These are phyloP conservation scores for Capreolus pygargus DNA, from an alignment of 2,113 vertebrate species.

Conservation along the genomic window DNA sequence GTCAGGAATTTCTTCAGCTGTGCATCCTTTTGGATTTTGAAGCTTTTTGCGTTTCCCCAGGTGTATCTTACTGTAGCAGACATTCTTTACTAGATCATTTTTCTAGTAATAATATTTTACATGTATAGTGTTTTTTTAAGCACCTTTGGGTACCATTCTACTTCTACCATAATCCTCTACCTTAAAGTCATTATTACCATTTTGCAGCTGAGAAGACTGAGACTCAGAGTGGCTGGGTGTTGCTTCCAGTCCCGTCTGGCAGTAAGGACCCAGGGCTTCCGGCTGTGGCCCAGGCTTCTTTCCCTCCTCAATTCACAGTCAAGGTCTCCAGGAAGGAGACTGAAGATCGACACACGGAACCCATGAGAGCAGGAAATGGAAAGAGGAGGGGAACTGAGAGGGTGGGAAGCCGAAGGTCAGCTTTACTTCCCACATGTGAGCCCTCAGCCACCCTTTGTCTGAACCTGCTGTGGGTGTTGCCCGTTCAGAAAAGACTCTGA, in stretches of 20 bases:
- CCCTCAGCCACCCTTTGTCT: background rate
- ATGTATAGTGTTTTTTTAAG: background rate
- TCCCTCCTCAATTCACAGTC: background rate
- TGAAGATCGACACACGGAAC: rapidly evolving
- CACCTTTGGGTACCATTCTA: background rate
- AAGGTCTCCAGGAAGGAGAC: background rate
- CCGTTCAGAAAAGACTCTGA: background rate
- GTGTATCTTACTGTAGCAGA: background rate
- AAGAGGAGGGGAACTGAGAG: background rate
- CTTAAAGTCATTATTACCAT: background rate
- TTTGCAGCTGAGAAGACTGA: background rate
- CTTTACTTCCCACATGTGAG: rapidly evolving
- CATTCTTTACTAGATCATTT: background rate
- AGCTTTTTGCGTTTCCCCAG: background rate
- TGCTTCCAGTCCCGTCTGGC: background rate
- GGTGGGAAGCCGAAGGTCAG: background rate
- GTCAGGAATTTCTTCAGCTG: background rate
- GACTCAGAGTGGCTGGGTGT: background rate
- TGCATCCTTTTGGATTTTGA: background rate
- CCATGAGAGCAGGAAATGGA: background rate
- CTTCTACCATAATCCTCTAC: background rate
- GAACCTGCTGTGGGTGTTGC: background rate
- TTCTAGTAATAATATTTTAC: background rate
- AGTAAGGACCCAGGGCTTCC: background rate
- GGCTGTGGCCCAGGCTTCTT: background rate